These are phyloP conservation scores for Mareca strepera DNA, from an alignment of 2,797 vertebrate genomes.

Conservation along the genomic window DNA sequence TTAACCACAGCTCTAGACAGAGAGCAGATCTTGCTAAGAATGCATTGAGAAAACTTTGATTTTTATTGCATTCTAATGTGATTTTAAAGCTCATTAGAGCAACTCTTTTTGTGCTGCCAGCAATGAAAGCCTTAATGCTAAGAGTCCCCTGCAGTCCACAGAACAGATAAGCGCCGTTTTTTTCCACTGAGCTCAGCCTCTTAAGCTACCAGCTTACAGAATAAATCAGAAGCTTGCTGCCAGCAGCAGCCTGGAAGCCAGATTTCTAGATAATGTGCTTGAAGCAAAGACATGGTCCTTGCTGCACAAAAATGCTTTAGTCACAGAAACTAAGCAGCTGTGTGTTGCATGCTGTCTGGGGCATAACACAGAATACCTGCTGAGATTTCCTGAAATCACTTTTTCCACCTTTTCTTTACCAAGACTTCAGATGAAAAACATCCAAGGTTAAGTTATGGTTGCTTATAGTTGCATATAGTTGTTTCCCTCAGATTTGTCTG, in stretches of 20 bases:
- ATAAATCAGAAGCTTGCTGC: not conserved
- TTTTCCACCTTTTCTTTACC: not conserved
- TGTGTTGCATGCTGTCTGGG: not conserved
- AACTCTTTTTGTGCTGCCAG: slow-evolving; percentile 14
- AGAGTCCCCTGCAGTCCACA: slow-evolving; percentile 30
- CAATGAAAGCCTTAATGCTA: slow-evolving; percentile 24
- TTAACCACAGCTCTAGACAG: not conserved
- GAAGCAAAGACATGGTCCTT: not conserved
- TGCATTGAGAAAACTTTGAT: not conserved
- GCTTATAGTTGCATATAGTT: not conserved
- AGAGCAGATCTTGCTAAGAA: not conserved
- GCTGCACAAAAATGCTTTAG: not conserved
- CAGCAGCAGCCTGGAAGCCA: slow-evolving; percentile 12
- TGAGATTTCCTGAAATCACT: not conserved
- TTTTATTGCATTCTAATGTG: slow-evolving; percentile 39
- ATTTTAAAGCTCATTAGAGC: slow-evolving; percentile 55
- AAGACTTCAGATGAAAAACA: not conserved
- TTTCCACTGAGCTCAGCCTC: slow-evolving; percentile 27
- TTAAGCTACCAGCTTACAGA: not conserved
- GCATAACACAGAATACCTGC: not conserved
- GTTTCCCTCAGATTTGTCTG: not conserved
- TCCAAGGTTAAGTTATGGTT: not conserved
- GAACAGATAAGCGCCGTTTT: not conserved
- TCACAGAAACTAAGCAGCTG: not conserved
- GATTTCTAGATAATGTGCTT: not conserved